Percentiles rank a stretch among this genome's conserved stretches.
Conservation (phyloP, 2,797 vertebrate species). For the Falco concolor region DNA sequence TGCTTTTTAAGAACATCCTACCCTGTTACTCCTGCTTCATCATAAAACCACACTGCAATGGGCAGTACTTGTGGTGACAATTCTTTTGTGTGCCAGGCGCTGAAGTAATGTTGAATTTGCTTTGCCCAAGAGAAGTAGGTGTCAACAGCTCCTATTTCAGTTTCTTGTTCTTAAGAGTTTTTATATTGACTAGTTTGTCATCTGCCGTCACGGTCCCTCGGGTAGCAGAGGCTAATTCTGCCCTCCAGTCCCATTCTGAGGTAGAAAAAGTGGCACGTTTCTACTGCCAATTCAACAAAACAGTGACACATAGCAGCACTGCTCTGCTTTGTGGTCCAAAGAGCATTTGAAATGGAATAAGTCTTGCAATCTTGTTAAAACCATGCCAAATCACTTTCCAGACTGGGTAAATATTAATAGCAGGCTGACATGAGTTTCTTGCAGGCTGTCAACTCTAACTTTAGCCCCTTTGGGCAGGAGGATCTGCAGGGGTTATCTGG, state of each 20-base stretch:
- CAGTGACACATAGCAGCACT: background rate
- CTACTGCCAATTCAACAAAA: background rate
- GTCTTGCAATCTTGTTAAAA: background rate
- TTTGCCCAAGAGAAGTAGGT: background rate
- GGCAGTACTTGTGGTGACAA: background rate
- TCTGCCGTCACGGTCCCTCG: rapidly evolving
- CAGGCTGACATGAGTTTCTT: background rate
- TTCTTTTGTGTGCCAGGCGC: background rate
- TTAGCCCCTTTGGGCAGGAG: background rate
- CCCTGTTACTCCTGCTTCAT: background rate
- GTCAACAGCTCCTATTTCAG: background rate
- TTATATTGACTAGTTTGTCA: background rate
- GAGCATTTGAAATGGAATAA: background rate
- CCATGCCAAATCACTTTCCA: background rate
- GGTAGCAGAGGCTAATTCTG: background rate
- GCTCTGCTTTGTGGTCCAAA: background rate
- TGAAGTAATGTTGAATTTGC: background rate
- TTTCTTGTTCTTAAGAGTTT: background rate
- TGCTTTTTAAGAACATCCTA: background rate
- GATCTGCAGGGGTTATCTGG: background rate
- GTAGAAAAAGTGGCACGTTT: background rate
- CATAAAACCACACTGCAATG: background rate
- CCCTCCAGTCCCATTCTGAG: background rate
- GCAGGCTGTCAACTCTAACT: background rate
- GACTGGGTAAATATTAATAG: background rate